Evolutionary conservation across 2,113 vertebrate species (phyloP).

Genomic region (Cinclus mexicanus): DNA sequence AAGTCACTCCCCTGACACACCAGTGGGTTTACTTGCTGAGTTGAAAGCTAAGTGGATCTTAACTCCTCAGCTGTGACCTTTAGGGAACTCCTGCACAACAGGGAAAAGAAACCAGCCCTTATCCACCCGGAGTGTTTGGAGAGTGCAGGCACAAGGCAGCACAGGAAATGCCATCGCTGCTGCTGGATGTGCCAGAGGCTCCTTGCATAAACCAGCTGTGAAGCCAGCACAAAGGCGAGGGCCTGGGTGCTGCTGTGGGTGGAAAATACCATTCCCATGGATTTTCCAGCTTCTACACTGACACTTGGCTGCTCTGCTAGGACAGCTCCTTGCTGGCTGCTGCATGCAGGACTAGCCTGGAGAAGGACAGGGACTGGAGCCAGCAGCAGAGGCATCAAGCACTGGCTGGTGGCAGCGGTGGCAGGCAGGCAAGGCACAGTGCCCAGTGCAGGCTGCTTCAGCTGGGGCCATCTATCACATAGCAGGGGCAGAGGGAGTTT

Average conservation of each 20-base stretch:
- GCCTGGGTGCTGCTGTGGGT: background rate
- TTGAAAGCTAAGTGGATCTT: constrained; percentile 19
- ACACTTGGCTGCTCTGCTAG: background rate
- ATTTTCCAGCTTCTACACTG: background rate
- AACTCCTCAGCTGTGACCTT: constrained; percentile 18
- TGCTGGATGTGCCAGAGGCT: constrained; percentile 30
- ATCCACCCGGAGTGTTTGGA: background rate
- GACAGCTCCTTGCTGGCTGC: background rate
- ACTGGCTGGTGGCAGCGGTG: background rate
- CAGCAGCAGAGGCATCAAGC: background rate
- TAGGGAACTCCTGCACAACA: constrained; percentile 14
- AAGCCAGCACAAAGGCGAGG: background rate
- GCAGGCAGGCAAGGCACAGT: constrained; percentile 1
- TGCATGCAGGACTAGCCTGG: background rate
- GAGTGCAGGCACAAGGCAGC: constrained; percentile 22
- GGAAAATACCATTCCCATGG: background rate
- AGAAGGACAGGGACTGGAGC: background rate
- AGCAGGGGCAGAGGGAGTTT: background rate
- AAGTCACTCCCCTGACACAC: constrained; percentile 15
- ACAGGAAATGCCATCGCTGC: constrained; percentile 36
- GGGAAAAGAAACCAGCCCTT: constrained; percentile 11
- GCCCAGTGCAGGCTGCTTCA: background rate
- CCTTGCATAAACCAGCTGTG: constrained; percentile 9
- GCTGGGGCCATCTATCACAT: background rate
- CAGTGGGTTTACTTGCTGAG: background rate